Evolutionary conservation across 1,140 invertebrate genomes (phyloP), one percentile per base, ranked within the genome.

Genomic region (Anastrepha obliqua): DNA sequence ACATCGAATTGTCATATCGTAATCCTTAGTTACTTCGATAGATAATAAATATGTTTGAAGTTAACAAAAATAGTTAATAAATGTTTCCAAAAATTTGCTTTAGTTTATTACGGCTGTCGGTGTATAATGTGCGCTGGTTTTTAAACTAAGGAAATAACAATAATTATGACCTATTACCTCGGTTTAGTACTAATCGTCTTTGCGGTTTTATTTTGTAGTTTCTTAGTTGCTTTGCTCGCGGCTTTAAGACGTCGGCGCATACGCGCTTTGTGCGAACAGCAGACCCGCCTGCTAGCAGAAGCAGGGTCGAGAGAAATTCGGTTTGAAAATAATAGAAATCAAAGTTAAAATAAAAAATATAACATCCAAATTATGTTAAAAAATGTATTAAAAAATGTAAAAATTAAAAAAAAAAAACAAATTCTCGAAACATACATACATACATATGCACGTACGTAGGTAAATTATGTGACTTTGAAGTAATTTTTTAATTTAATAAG

Each of bases 161-260:
- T 39, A 29, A 39, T 29, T 11, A 81, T 81, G 74, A 55, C 74
- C 47, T 81, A 81, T 15, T 81, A 81, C 8, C 74, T 81, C 20
- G 74, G 74, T 55, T 8, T 81, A n/a, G 6, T 81, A 81, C 44
- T 81, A 9, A 11, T 81, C 55, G 74, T 81, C 6, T 29, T 51
- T 13, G 74, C 74, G n/a, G 74, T 81, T 42, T 20, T 81, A 51
- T 51, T 81, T 81, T 81, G 74, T 55, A 55, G 47, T 47, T 81
- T 81, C 74, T 81, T 81, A 55, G 17, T 81, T 51, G 74, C n/a
- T n/a, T 58, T 81, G 74, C 17, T 51, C 47, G 47, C 47, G 4
- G 13, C 13, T 4, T 1, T 74, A 29, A 81, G 47, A 81, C 47
- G 44, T 9, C 44, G 74, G 2, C 74, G 74, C 7, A 42, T n/a